A percentile compares a stretch with the other conserved stretches of the same genome.
Evolutionary conservation across 1,140 invertebrate genomes (phyloP).

Genomic region (Euura lappo): DNA sequence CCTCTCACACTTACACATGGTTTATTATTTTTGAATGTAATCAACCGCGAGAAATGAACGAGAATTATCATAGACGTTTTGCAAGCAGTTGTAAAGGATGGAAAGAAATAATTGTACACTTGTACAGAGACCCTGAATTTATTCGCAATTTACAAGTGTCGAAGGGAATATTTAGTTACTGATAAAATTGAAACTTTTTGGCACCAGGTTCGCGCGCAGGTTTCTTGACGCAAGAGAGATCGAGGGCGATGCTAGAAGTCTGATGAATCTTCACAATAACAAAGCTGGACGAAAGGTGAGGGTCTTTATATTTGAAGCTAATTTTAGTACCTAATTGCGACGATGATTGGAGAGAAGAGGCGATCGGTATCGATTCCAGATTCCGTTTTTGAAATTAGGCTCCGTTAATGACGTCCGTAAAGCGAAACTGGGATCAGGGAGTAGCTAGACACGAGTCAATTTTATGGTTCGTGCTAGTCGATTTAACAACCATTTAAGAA

Average conservation of each 20-base stretch:
- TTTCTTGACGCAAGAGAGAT: constrained; percentile 86
- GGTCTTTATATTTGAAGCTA: constrained; percentile 8
- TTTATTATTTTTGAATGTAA: no score
- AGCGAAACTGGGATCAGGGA: neutral
- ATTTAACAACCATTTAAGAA: constrained; percentile 5
- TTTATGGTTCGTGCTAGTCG: neutral
- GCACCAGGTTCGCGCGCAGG: constrained; percentile 70
- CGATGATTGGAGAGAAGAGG: no score
- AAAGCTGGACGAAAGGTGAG: constrained; percentile 89
- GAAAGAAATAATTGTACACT: no score
- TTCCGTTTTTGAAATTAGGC: constrained; percentile 14
- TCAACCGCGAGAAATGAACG: no score
- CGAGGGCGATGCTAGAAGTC: constrained; percentile 81
- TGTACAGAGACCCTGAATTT: no score
- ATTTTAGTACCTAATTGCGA: no score
- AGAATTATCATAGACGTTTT: no score
- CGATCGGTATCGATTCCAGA: no score
- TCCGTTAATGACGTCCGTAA: neutral
- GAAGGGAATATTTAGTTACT: neutral
- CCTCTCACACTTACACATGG: neutral
- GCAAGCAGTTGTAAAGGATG: no score
- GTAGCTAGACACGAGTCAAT: neutral
- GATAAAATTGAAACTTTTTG: constrained; percentile 35
- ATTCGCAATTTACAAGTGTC: neutral
- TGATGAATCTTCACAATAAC: constrained; percentile 99